Conservation (phyloP, 2,888 invertebrate species). For the Adelphocoris suturalis region DNA sequence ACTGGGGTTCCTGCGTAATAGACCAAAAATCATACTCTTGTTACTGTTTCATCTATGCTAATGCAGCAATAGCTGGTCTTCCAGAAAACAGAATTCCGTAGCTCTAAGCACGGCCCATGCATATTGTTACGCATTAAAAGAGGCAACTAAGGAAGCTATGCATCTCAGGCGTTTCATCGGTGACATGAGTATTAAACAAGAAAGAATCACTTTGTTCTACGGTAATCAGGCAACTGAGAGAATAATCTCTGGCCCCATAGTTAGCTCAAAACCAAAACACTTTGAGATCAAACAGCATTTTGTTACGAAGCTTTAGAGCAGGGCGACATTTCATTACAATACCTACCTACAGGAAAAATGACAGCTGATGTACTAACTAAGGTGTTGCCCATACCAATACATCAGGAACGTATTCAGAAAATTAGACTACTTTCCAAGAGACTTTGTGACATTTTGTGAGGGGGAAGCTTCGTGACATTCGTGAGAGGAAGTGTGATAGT, state of each 20-base stretch:
- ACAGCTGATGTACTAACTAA: conserved; percentile 63
- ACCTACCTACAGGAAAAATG: conserved; percentile 54
- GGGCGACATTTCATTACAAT: conserved; percentile 41
- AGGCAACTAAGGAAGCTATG: conserved; percentile 65
- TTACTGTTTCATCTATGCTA: conserved; percentile 65
- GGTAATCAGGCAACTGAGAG: conserved; percentile 61
- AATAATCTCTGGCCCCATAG: conserved; percentile 37
- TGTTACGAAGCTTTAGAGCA: conserved; percentile 49
- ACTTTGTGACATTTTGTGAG: too few relatives aligned
- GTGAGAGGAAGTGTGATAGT: too few relatives aligned
- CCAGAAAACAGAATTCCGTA: conserved; percentile 68
- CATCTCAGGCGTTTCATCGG: conserved; percentile 57
- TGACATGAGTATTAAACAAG: conserved; percentile 39
- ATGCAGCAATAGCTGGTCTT: conserved; percentile 65
- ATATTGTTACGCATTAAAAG: conserved; percentile 53
- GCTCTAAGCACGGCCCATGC: conserved; percentile 67
- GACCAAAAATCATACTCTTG: conserved; percentile 68
- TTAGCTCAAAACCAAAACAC: conserved; percentile 64
- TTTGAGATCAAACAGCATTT: conserved; percentile 57
- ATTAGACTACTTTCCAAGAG: background rate
- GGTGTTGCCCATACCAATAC: conserved; percentile 23
- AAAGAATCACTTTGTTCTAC: conserved; percentile 38
- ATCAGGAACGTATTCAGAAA: conserved; percentile 2
- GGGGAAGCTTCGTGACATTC: too few relatives aligned
- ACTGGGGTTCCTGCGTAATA: conserved; percentile 66